Conservation (phyloP, 2,113 vertebrate genomes). For the Gymnocephalus cernua region DNA sequence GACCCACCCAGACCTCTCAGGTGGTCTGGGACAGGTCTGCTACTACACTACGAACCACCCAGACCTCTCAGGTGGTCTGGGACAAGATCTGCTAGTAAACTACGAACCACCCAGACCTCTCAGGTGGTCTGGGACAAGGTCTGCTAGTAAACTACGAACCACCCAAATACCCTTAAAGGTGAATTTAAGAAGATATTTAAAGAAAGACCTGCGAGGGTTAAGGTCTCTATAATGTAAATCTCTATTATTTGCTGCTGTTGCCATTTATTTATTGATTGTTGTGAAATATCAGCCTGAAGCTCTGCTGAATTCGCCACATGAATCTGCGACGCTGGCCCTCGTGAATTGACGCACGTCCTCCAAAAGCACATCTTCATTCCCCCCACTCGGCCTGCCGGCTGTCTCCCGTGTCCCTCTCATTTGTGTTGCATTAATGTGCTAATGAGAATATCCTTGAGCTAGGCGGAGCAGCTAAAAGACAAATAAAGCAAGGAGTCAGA, state of each 20-base stretch:
- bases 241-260: neutral
- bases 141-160: no score
- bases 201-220: no score
- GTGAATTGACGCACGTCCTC: constrained; percentile 33
- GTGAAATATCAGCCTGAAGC: neutral
- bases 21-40: no score
- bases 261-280: neutral
- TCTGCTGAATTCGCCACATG: neutral
- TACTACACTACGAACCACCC: no score
- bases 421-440: constrained; percentile 82
- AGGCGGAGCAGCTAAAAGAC: constrained; percentile 68
- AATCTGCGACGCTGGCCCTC: constrained; percentile 4
- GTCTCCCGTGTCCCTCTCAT: constrained; percentile 73
- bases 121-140: no score
- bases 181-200: no score
- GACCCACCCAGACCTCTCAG: no score
- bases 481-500: constrained; percentile 72
- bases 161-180: no score
- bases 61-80: no score
- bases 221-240: neutral
- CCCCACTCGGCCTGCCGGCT: constrained; percentile 46
- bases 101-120: no score
- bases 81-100: no score
- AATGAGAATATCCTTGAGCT: constrained; percentile 84
- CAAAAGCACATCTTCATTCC: constrained; percentile 63